A percentile compares a stretch with the other conserved stretches of the same genome.
phyloP scores from a whole-genome alignment of 30 jellyfish, hydroid and myxozoan species.

The Aurelia sp. region DNA sequence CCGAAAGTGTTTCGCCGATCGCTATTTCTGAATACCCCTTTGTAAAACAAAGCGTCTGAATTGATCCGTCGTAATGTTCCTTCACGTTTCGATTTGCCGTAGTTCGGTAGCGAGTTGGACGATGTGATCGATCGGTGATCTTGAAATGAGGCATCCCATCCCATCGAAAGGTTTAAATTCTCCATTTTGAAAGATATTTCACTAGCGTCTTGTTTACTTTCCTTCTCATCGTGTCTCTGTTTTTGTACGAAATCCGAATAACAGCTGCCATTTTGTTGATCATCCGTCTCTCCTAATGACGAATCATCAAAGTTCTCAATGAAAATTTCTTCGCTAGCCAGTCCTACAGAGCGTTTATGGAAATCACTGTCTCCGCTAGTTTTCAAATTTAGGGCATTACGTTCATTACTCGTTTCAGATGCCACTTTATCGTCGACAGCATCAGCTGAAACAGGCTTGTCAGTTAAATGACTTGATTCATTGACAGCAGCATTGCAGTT shows the following conservation, averaged over 20 bases:
- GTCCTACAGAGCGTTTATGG: no score
- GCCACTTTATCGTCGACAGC: not conserved
- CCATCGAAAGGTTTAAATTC: not conserved
- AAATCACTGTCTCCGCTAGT: no score
- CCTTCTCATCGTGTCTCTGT: not conserved
- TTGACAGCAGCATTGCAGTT: not conserved
- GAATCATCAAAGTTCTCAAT: not conserved
- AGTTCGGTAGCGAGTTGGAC: conserved; percentile 42
- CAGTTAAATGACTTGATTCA: not conserved
- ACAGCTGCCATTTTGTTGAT: no score
- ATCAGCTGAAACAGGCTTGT: not conserved
- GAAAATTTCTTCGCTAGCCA: no score
- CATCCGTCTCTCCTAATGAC: not conserved
- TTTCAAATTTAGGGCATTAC: not conserved
- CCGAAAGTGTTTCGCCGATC: conserved; percentile 17
- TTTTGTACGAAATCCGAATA: not conserved
- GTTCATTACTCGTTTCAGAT: not conserved
- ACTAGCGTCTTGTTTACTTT: not conserved
- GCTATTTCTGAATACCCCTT: conserved; percentile 10
- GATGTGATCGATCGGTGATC: not conserved
- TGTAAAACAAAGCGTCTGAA: conserved; percentile 64
- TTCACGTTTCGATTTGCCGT: not conserved
- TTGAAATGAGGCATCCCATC: not conserved
- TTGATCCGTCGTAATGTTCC: conserved; percentile 57
- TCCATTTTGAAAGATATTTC: not conserved